phyloP scores from a whole-genome alignment of 2,888 invertebrate genomes.

The Omphaloscelis lunosa region DNA sequence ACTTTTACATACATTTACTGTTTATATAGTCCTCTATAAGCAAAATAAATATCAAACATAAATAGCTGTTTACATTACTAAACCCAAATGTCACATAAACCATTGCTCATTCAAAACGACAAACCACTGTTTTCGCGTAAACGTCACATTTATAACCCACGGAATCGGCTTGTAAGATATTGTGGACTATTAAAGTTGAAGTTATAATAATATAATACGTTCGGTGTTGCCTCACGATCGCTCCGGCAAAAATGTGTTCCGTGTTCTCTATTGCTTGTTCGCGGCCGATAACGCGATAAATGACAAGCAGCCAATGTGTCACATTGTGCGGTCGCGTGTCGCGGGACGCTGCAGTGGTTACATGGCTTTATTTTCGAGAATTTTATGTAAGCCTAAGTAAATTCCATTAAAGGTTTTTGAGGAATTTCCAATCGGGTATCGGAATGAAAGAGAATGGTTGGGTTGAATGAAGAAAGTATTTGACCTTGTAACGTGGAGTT shows the following conservation, averaged over 20 bases:
- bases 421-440: slow-evolving; percentile 36
- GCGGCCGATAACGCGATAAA: slow-evolving; percentile 47
- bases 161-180: slow-evolving; percentile 59
- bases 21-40: not conserved
- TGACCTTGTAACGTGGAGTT: slow-evolving; percentile 24
- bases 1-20: not conserved
- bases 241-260: slow-evolving; percentile 39
- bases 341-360: slow-evolving; percentile 9
- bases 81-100: slow-evolving; percentile 40
- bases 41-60: slow-evolving; percentile 1
- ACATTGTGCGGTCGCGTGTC: slow-evolving; percentile 38
- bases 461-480: slow-evolving; percentile 37
- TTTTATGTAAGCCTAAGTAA: slow-evolving; percentile 29
- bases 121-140: slow-evolving; percentile 52
- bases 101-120: slow-evolving; percentile 38
- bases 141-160: slow-evolving; percentile 51
- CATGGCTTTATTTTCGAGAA: slow-evolving; percentile 41
- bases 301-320: slow-evolving; percentile 30
- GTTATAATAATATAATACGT: slow-evolving; percentile 45
- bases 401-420: slow-evolving; percentile 25
- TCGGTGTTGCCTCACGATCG: slow-evolving; percentile 48
- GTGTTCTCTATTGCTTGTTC: slow-evolving; percentile 50
- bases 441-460: slow-evolving; percentile 22
- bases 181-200: slow-evolving; percentile 44
- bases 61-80: slow-evolving; percentile 15